Base-by-base conservation (phyloP, 1,140 invertebrate genomes). In the Pachyrhynchus sulphureomaculatus region DNA sequence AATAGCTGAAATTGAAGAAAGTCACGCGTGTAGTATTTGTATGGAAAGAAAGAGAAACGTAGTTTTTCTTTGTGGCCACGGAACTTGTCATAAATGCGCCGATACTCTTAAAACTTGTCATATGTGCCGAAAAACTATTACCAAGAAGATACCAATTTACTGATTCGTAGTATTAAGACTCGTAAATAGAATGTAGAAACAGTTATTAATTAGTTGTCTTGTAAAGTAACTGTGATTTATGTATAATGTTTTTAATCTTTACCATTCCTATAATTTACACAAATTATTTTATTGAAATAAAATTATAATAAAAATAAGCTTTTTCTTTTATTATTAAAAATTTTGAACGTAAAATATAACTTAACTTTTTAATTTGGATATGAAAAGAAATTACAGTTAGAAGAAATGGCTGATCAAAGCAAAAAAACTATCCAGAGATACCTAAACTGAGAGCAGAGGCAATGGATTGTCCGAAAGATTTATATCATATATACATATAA, bases 121-220 rank as follows among this genome's bases (percentile, higher is more conserved):
- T 78, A 95, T 96, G 91, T 96, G 93, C 79, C 83, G 93, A 29
- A 90, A 92, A 77, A 86, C 87, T 5, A 95, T 96, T 71, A 86
- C 87, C 12, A 90, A 91, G 74, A 94, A 92, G 75, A 95, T 95
- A 66, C 92, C 91, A 77, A 81, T 95, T 23, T 89, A 88, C 74
- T 88, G 26, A 45, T 17, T 49, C 8, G 15, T 34, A 20, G 13
- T 49, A 49, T n/a, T 49, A 34, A 13, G 33, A 49, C 45, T 33
- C 26, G n/a, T 13, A 33, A 17, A 17, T 49, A 49, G 32, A 17
- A 49, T 13, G 47, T 49, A 49, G 17, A 29, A 29, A 49, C 13
- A 18, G n/a, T 49, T 49, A 34, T 44, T 44, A 34, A 20, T 34
- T 49, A 34, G 29, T 26, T 33, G 47, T 49, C 32, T 34, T 29